Base-by-base conservation (phyloP, 2,113 vertebrate genomes). In the Hyaena hyaena region DNA sequence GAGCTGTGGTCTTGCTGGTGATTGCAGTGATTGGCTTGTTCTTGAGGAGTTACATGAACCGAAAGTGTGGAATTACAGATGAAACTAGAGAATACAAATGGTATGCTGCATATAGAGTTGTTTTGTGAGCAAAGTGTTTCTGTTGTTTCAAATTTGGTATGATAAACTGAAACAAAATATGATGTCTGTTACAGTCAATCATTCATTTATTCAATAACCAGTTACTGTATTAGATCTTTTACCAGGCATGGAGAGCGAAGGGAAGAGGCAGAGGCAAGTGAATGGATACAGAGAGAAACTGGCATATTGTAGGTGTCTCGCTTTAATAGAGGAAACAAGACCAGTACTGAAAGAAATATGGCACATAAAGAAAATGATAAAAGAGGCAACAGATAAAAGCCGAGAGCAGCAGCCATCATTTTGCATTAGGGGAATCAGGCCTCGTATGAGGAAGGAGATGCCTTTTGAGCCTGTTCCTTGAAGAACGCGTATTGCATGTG, bases 131-230 rank as follows among this genome's bases (percentile, higher is more conserved):
- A 77, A 76, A 85, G 66, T 26, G 35, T 45, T 81, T 90, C 73
- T 26, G 33, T 39, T 92, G n/a, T 74, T 95, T 90, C 91, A 66
- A 77, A 69, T 69, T 66, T 92, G 43, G 11, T 74, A n/a, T 14
- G 19, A 90, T 55, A 53, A 88, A 77, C 21, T 65, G 12, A 68
- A 92, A 77, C 43, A 82, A 88, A 80, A 81, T 24, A 10, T 39
- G 50, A 66, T 80, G 35, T 55, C 53, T 86, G 73, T 83, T 76
- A 66, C 82, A 94, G 16, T 19, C 53, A 58, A 16, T 53, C 53
- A 19, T 63, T 79, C 24, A 90, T 35, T 88, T 81, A 96, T 77
- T 89, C 83, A 90, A 66, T 35, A 74, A 66, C 63, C 33, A 82
- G 50, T 74, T 87, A 14, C 35, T 50, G 16, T 43, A 55, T 79